phyloP scores from a whole-genome alignment of 2,888 invertebrate species.

The Ganaspis brasiliensis region DNA sequence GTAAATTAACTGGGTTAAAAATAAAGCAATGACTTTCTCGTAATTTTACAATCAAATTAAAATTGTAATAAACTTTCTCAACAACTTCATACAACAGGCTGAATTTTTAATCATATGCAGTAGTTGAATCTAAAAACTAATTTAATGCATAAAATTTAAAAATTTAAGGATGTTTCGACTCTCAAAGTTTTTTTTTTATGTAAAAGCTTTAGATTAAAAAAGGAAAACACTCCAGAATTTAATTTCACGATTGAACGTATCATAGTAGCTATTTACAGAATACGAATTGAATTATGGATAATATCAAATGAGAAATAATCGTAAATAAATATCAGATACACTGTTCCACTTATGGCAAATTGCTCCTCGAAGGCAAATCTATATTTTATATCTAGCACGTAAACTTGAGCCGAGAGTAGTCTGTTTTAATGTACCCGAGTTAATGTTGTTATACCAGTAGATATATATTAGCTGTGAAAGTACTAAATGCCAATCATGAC shows the following conservation, averaged over 20 bases:
- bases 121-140: too few species aligned
- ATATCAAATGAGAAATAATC: slow-evolving; percentile 31
- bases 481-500: slow-evolving; percentile 15
- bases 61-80: too few species aligned
- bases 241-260: not conserved
- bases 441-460: slow-evolving; percentile 4
- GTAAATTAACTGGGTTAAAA: too few species aligned
- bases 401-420: not conserved
- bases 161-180: too few species aligned
- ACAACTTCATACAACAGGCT: too few species aligned
- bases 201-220: not conserved
- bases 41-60: too few species aligned
- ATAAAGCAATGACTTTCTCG: too few species aligned
- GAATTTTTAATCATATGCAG: too few species aligned
- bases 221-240: not conserved
- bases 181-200: too few species aligned
- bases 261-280: not conserved
- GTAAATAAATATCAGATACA: slow-evolving; percentile 22
- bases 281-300: not conserved
- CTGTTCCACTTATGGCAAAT: slow-evolving; percentile 30
- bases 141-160: too few species aligned
- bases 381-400: slow-evolving; percentile 2
- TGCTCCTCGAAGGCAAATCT: slow-evolving; percentile 12
- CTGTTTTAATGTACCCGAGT: not conserved
- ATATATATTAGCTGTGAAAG: slow-evolving; percentile 15